Evolutionary conservation across 2,113 vertebrate genomes (phyloP).

Genomic region (Panthera tigris): DNA sequence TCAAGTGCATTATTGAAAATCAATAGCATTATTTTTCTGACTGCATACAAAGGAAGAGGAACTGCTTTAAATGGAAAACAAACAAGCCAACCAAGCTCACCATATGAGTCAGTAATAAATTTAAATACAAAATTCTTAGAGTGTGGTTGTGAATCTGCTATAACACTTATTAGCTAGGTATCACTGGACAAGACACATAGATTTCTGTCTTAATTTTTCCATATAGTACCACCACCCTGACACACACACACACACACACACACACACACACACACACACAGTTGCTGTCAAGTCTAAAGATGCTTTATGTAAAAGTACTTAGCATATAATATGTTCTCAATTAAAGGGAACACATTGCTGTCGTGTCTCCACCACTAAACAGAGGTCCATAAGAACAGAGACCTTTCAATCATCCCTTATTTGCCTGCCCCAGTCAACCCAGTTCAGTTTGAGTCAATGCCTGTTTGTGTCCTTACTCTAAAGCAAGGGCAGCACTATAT

Average conservation of each 20-base stretch:
- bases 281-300: background rate
- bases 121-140: conserved; percentile 31
- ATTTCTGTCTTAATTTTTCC: background rate
- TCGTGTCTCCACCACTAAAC: background rate
- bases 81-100: background rate
- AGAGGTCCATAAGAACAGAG: background rate
- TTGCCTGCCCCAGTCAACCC: background rate
- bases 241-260: background rate
- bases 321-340: background rate
- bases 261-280: background rate
- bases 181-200: background rate
- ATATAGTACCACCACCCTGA: background rate
- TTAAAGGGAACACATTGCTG: background rate
- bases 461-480: background rate
- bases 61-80: conserved; percentile 7
- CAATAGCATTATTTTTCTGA: conserved; percentile 22
- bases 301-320: background rate
- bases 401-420: background rate
- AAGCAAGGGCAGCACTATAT: background rate
- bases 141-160: background rate
- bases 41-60: background rate
- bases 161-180: background rate
- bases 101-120: background rate
- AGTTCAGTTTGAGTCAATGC: background rate
- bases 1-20: conserved; percentile 49